Conservation (phyloP, 2,888 invertebrate species). For the Junonia oenone region DNA sequence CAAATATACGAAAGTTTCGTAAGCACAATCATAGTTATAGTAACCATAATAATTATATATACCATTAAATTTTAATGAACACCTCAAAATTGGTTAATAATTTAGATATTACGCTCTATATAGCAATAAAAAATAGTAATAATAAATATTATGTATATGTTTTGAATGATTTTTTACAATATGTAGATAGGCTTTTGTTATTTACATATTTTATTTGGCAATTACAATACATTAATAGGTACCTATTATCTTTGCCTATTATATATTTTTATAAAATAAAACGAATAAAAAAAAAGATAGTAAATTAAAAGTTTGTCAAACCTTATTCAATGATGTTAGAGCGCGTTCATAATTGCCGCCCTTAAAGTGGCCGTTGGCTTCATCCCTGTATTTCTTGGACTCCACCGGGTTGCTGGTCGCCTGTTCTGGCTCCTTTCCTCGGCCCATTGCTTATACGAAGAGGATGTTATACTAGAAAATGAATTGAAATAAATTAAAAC, state of each 20-base stretch:
- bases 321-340: constrained; percentile 85
- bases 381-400: constrained; percentile 87
- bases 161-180: too few relatives aligned
- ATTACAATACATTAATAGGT: too few relatives aligned
- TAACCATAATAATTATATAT: too few relatives aligned
- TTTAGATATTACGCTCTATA: neutral
- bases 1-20: too few relatives aligned
- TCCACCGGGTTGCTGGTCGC: constrained; percentile 65
- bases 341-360: constrained; percentile 86
- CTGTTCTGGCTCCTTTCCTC: constrained; percentile 61
- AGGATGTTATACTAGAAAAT: neutral
- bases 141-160: neutral
- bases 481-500: too few relatives aligned
- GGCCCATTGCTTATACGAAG: constrained; percentile 47
- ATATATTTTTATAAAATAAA: too few relatives aligned
- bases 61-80: neutral
- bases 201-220: too few relatives aligned
- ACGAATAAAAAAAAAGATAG: too few relatives aligned
- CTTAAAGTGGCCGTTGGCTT: constrained; percentile 88
- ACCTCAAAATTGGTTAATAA: neutral
- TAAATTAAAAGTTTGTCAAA: constrained; percentile 21
- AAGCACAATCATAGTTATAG: too few relatives aligned
- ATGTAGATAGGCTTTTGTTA: too few relatives aligned
- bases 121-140: too few relatives aligned
- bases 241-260: too few relatives aligned